phyloP scores from a whole-genome alignment of 1,140 invertebrate genomes.

The Drosophila rhopaloa region DNA sequence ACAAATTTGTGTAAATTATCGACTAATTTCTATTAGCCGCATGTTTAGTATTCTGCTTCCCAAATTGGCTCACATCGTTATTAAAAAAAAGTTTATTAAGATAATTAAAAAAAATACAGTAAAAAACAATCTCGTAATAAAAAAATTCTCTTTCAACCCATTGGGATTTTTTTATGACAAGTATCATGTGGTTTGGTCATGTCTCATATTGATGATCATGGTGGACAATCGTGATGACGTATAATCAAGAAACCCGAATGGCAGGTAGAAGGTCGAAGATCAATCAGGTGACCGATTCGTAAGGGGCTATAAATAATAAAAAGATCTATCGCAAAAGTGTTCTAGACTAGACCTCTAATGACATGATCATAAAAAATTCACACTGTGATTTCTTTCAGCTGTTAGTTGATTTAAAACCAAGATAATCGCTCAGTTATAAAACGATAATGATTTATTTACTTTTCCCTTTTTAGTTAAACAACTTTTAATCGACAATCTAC shows the following conservation, averaged over 20 bases:
- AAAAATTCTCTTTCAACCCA: not conserved
- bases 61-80: conserved; percentile 14
- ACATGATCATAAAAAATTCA: conserved; percentile 3
- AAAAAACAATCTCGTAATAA: not conserved
- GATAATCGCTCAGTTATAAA: conserved; percentile 9
- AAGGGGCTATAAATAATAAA: conserved; percentile 26
- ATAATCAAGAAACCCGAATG: conserved; percentile 24
- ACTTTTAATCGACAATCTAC: not conserved
- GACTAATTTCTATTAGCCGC: conserved; percentile 35
- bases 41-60: conserved; percentile 12
- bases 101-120: conserved; percentile 20
- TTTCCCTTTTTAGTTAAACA: not conserved
- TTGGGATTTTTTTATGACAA: not conserved
- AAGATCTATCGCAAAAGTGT: conserved; percentile 14
- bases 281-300: conserved; percentile 39
- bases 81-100: conserved; percentile 20
- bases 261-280: conserved; percentile 23
- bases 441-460: conserved; percentile 11
- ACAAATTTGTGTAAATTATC: conserved; percentile 28
- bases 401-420: conserved; percentile 3
- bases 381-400: conserved; percentile 10
- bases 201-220: conserved; percentile 8
- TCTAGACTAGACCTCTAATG: not conserved
- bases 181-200: conserved; percentile 23
- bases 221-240: conserved; percentile 13